Percentiles rank a stretch among this genome's conserved stretches.
Evolutionary conservation across 2,113 vertebrate genomes (phyloP).

Genomic region (Oryzias melastigma): DNA sequence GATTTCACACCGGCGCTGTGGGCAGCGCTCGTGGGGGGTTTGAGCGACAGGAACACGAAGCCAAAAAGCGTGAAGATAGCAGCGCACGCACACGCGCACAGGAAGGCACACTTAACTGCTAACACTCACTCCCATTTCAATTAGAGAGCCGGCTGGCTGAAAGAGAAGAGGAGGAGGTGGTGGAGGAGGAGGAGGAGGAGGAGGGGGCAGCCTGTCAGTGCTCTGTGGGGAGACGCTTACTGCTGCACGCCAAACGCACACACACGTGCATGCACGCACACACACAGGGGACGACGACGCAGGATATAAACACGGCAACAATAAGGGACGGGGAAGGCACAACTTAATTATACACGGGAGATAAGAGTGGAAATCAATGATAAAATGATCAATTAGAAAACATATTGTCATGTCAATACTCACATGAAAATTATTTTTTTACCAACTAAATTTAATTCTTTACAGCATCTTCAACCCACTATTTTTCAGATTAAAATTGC

Average conservation of each 20-base stretch:
- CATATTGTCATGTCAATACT: neutral
- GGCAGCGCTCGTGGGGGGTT: conserved; percentile 64
- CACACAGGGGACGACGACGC: conserved; percentile 7
- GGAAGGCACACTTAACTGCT: conserved; percentile 58
- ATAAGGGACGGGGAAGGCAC: neutral
- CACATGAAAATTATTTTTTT: neutral
- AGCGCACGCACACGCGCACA: conserved; percentile 21
- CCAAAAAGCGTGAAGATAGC: conserved; percentile 63
- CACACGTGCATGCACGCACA: conserved; percentile 7
- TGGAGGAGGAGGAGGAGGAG: neutral
- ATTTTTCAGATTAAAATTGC: too few species aligned
- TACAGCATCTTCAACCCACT: too few species aligned
- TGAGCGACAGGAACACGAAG: conserved; percentile 67
- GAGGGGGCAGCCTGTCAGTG: conserved; percentile 50
- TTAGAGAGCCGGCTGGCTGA: conserved; percentile 74
- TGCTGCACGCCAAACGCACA: conserved; percentile 49
- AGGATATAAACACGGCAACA: conserved; percentile 4
- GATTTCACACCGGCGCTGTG: conserved; percentile 45
- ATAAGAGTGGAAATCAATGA: neutral
- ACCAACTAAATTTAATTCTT: too few species aligned
- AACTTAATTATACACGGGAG: neutral
- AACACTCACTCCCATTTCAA: conserved; percentile 77
- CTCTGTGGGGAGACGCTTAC: conserved; percentile 61
- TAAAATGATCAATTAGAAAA: conserved; percentile 9
- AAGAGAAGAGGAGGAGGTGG: conserved; percentile 44